These are phyloP conservation scores for Zapornia atra DNA, from an alignment of 2,113 vertebrate species.

Conservation along the genomic window DNA sequence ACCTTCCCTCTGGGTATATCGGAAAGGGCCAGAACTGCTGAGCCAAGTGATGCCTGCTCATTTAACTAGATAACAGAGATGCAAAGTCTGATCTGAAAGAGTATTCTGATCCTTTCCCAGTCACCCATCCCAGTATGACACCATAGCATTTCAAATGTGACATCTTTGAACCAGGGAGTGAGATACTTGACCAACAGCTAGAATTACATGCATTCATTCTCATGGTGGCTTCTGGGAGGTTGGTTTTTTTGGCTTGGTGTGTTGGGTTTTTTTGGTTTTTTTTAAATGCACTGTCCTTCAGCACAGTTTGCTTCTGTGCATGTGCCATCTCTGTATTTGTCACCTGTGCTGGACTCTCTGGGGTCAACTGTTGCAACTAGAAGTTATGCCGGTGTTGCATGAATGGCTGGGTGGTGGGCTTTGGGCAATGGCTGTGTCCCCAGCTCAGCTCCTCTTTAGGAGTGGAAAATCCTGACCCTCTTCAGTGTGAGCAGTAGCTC, in stretches of 20 bases:
- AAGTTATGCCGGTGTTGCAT: not conserved
- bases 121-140: not conserved
- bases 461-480: not conserved
- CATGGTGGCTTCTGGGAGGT: not conserved
- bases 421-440: not conserved
- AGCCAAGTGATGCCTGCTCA: fast-evolving
- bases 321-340: not conserved
- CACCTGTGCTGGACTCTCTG: not conserved
- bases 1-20: fast-evolving
- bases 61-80: not conserved
- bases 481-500: not conserved
- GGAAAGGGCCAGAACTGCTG: not conserved
- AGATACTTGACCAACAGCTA: not conserved
- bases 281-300: not conserved
- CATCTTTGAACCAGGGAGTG: not conserved
- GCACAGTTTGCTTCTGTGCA: not conserved
- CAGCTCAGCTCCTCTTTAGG: not conserved
- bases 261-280: too few relatives aligned
- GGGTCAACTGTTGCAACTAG: not conserved
- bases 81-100: not conserved
- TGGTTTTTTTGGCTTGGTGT: too few relatives aligned
- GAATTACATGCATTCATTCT: not conserved
- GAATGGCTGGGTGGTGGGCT: not conserved
- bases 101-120: not conserved
- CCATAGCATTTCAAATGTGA: not conserved